A percentile compares a stretch with the other conserved stretches of the same genome.
Conservation (phyloP, 1,140 invertebrate species). For the Bombus soroeensis region DNA sequence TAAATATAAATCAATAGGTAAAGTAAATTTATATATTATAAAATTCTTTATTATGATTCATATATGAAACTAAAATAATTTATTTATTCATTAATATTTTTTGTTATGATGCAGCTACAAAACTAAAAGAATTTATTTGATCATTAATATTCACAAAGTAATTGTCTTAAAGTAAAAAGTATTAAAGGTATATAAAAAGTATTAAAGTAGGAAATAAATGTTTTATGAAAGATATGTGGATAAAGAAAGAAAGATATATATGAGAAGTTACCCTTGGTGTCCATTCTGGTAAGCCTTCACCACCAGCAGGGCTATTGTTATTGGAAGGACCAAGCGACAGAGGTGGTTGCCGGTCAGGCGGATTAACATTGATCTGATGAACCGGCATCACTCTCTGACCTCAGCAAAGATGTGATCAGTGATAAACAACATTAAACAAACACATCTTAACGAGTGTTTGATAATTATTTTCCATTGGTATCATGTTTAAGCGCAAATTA, state of each 20-base stretch:
- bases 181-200: background rate
- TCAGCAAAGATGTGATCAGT: constrained; percentile 66
- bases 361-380: constrained; percentile 79
- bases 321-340: constrained; percentile 71
- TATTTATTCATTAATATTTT: background rate
- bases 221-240: background rate
- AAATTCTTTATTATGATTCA: background rate
- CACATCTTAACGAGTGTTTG: constrained; percentile 51
- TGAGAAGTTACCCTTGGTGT: constrained; percentile 69
- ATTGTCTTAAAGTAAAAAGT: background rate
- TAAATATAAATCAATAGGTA: constrained; percentile 4
- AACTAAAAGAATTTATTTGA: background rate
- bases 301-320: constrained; percentile 72
- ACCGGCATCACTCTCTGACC: constrained; percentile 76
- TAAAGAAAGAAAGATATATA: background rate
- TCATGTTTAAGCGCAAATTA: constrained; percentile 52
- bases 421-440: constrained; percentile 57
- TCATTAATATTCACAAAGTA: background rate
- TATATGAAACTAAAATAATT: background rate
- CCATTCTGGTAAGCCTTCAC: constrained; percentile 75
- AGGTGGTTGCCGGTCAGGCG: constrained; percentile 77
- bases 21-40: background rate
- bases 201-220: background rate
- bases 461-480: constrained; percentile 28
- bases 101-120: too few relatives aligned